phyloP scores from a whole-genome alignment of 1,140 invertebrate genomes.

The Dolichoris vasculosae region DNA sequence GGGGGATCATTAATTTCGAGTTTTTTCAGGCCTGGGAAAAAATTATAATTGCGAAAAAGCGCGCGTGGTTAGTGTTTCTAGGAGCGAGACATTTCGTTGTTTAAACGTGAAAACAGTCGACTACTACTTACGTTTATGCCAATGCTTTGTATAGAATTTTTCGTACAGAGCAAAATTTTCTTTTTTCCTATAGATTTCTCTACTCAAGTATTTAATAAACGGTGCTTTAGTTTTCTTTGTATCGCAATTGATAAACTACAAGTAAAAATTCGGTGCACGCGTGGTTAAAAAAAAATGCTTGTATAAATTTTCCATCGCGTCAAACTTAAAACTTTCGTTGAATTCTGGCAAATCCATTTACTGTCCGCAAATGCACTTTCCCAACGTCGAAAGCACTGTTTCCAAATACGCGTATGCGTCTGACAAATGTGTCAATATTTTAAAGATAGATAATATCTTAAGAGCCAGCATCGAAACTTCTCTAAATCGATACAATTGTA shows the following conservation, averaged over 20 bases:
- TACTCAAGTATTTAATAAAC: neutral
- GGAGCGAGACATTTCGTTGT: conserved; percentile 2
- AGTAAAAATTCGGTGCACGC: neutral
- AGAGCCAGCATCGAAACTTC: neutral
- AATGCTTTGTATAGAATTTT: neutral
- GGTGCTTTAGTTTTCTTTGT: neutral
- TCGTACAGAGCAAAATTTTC: neutral
- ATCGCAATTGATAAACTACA: neutral
- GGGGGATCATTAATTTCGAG: conserved; percentile 59
- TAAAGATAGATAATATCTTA: neutral
- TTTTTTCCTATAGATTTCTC: neutral
- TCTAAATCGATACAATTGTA: neutral
- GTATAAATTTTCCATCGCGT: neutral
- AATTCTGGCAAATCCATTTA: neutral
- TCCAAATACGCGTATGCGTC: neutral
- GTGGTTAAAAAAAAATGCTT: neutral
- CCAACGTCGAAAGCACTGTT: neutral
- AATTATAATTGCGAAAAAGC: conserved; percentile 39
- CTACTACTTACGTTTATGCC: conserved; percentile 30
- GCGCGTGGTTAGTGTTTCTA: conserved; percentile 1
- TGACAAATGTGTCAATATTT: neutral
- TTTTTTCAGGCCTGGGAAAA: conserved; percentile 32
- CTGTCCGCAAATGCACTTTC: neutral
- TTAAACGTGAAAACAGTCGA: neutral
- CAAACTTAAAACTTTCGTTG: neutral